Evolutionary conservation across 2,797 vertebrate species (phyloP), one percentile per base, ranked within the genome.

Genomic region (Argya squamiceps): DNA sequence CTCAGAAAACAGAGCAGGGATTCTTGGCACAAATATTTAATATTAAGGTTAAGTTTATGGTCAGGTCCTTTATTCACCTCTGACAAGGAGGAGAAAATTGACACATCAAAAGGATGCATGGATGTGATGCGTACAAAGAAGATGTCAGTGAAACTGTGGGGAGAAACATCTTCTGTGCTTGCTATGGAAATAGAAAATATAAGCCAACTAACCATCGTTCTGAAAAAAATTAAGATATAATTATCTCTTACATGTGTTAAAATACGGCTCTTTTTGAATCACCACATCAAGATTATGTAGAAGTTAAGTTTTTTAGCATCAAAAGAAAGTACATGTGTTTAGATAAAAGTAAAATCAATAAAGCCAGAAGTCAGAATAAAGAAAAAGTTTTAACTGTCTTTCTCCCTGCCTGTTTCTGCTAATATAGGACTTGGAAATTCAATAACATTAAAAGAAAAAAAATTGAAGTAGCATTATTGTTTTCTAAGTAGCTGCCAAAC

Each of bases 301-400:
- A 86, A 84, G 6, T 68, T 88, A 83, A 79, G 39, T 62, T 87
- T 82, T 70, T 50, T 71, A 36, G 8, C 23, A 47, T 81, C 43
- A 70, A 76, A 68, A 79, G 44, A 74, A 82, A 89, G 21, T 49
- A 49, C 9, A 5, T 26, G 2, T 69, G 10, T 74, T 86, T 68
- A 85, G 58, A 64, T 22, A 64, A 80, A 88, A 87, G 24, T 53
- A 81, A 93, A 95, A 92, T 91, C 68, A 90, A 89, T 79, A 80
- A 82, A 93, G 7, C 3, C 50, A 53, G 18, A 73, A 92, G 30
- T 87, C 18, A 67, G 32, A 69, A 84, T 49, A 74, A 76, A 77
- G 19, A 49, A 63, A 37, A 80, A 44, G 30, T 30, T 78, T 39
- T 81, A 39, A 44, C 15, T 53, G 2, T 11, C 36, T 52, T 47